phyloP scores from a whole-genome alignment of 2,113 vertebrate genomes.

The Cyphomyrus plagiostoma region DNA sequence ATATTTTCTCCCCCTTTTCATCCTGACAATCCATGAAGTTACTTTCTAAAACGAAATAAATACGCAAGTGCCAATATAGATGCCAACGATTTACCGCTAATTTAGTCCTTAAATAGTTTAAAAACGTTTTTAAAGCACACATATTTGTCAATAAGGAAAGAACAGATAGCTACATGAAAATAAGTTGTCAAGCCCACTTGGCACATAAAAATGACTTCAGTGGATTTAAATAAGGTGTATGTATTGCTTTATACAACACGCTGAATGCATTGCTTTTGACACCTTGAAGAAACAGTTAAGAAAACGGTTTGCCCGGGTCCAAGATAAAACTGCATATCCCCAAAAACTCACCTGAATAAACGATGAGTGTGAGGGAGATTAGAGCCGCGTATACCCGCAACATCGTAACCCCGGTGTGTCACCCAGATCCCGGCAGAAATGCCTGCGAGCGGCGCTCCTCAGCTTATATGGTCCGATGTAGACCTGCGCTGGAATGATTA shows the following conservation, averaged over 20 bases:
- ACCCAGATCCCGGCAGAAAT: neutral
- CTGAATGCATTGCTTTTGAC: neutral
- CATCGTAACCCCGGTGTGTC: constrained; percentile 37
- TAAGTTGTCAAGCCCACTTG: neutral
- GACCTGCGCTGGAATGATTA: constrained; percentile 33
- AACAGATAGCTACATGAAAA: neutral
- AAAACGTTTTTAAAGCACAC: neutral
- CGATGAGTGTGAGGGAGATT: constrained; percentile 44
- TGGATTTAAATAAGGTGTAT: neutral
- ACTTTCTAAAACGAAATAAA: neutral
- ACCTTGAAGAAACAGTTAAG: neutral
- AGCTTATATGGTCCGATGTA: constrained; percentile 40
- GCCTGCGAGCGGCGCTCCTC: constrained; percentile 12
- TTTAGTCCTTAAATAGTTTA: neutral
- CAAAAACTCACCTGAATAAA: constrained; percentile 52
- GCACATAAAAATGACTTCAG: neutral
- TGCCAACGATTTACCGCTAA: neutral
- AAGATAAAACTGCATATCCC: neutral
- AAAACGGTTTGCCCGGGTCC: neutral
- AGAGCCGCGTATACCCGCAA: constrained; percentile 55
- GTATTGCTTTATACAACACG: neutral
- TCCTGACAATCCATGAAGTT: neutral
- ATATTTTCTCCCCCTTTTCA: neutral
- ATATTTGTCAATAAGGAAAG: neutral
- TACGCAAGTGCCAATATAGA: neutral